Conservation (phyloP, 1,140 invertebrate genomes). For the Zaprionus capensis region DNA sequence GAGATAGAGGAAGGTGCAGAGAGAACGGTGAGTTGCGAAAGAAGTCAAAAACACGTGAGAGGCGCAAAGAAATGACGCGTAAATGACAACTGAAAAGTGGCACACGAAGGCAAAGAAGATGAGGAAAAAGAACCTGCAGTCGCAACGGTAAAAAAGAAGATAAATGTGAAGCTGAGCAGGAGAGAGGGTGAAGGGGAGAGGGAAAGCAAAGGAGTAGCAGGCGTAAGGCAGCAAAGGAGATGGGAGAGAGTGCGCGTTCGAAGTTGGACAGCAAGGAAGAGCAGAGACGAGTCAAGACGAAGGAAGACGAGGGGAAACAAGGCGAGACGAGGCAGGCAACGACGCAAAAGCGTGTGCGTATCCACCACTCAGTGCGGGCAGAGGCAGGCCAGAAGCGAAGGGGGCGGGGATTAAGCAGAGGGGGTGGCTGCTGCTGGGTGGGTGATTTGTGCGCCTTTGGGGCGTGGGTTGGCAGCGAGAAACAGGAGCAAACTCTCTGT, state of each 20-base stretch:
- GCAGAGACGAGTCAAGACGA: too few species aligned
- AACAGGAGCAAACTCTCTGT: slow-evolving; percentile 29
- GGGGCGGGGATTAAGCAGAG: slow-evolving; percentile 22
- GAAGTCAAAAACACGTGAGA: slow-evolving; percentile 55
- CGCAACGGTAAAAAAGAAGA: slow-evolving; percentile 58
- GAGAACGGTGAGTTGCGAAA: slow-evolving; percentile 32
- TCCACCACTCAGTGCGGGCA: slow-evolving; percentile 41
- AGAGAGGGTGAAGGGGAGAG: slow-evolving; percentile 20
- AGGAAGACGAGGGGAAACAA: too few species aligned
- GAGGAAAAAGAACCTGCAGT: slow-evolving; percentile 52
- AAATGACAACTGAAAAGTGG: slow-evolving; percentile 73
- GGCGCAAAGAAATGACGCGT: slow-evolving; percentile 73
- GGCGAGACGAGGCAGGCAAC: slow-evolving; percentile 35
- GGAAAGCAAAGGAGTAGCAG: not conserved
- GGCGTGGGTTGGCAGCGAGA: slow-evolving; percentile 55
- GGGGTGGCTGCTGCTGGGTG: slow-evolving; percentile 39
- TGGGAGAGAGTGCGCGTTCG: slow-evolving; percentile 20
- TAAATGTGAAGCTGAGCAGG: slow-evolving; percentile 1
- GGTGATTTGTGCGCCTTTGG: slow-evolving; percentile 35
- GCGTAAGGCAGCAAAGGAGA: not conserved
- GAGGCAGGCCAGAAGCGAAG: not conserved
- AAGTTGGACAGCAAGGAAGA: slow-evolving; percentile 32
- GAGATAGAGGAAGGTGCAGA: not conserved
- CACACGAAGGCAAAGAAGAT: slow-evolving; percentile 57
- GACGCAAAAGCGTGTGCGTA: slow-evolving; percentile 74